These are phyloP conservation scores for Lymantria dispar DNA, from an alignment of 2,888 invertebrate genomes.

Conservation along the genomic window DNA sequence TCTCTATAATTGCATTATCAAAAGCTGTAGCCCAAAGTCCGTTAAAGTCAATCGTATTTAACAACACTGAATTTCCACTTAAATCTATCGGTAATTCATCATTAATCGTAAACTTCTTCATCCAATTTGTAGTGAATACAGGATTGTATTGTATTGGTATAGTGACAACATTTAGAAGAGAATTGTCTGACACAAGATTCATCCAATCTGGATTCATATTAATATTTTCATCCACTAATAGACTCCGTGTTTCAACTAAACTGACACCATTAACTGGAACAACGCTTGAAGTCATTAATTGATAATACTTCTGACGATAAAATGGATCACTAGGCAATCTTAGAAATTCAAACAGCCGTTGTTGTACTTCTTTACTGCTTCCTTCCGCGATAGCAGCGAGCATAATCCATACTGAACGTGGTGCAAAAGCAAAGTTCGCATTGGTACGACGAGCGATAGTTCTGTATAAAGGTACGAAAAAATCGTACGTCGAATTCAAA, in stretches of 20 bases:
- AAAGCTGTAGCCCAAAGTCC: constrained; percentile 10
- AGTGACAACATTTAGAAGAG: constrained; percentile 11
- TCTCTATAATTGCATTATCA: constrained; percentile 9
- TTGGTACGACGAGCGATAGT: not conserved
- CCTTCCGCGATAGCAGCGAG: constrained; percentile 33
- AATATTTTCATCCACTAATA: constrained; percentile 22
- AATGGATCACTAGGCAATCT: constrained; percentile 24
- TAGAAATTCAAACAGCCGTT: constrained; percentile 22
- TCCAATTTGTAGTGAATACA: constrained; percentile 6
- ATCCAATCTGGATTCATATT: constrained; percentile 19
- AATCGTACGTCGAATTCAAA: not conserved
- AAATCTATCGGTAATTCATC: constrained; percentile 9
- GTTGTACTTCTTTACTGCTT: constrained; percentile 12
- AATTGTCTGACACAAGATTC: constrained; percentile 10
- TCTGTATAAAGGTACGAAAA: not conserved
- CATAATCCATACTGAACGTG: constrained; percentile 26
- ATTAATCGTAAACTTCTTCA: constrained; percentile 9
- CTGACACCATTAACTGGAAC: constrained; percentile 16
- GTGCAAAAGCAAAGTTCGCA: constrained; percentile 24
- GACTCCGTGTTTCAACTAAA: constrained; percentile 14
- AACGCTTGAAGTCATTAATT: constrained; percentile 18
- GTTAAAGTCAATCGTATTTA: constrained; percentile 17
- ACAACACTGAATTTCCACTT: constrained; percentile 23
- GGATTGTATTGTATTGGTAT: constrained; percentile 21
- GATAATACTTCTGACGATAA: constrained; percentile 23